A percentile compares a stretch with the other conserved stretches of the same genome.
These are phyloP conservation scores for Pollenia amentaria DNA, from an alignment of 2,888 invertebrate genomes.

Conservation along the genomic window DNA sequence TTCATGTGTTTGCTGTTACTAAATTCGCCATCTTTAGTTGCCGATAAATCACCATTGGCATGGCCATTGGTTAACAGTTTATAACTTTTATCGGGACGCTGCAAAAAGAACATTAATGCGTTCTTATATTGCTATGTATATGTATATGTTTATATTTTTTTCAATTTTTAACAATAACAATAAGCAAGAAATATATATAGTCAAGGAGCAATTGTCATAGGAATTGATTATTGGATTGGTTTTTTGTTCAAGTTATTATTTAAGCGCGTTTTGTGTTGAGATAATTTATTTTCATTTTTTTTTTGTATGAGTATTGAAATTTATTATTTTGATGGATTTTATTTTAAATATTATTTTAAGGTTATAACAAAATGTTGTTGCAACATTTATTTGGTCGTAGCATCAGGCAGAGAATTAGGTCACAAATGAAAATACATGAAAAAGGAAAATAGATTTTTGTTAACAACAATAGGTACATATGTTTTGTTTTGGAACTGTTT, in stretches of 20 bases:
- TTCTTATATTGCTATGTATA: slow-evolving; percentile 78
- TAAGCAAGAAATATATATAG: slow-evolving; percentile 7
- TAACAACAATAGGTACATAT: slow-evolving; percentile 46
- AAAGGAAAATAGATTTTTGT: slow-evolving; percentile 61
- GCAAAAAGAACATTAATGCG: slow-evolving; percentile 79
- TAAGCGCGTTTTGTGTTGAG: slow-evolving; percentile 22
- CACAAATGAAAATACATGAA: slow-evolving; percentile 69
- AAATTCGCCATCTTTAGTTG: slow-evolving; percentile 71
- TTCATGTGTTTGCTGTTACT: slow-evolving; percentile 72
- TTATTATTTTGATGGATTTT: slow-evolving; percentile 3
- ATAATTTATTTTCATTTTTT: slow-evolving; percentile 8
- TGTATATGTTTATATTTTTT: not conserved
- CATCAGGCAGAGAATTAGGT: slow-evolving; percentile 65
- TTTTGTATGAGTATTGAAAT: not conserved
- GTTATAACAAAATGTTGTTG: slow-evolving; percentile 29
- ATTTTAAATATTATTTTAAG: slow-evolving; percentile 14
- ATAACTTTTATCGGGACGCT: slow-evolving; percentile 77
- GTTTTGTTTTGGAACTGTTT: slow-evolving; percentile 24
- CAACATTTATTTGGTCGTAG: slow-evolving; percentile 17
- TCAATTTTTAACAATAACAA: not conserved
- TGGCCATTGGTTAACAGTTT: slow-evolving; percentile 66
- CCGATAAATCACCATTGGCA: slow-evolving; percentile 72
- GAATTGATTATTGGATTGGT: slow-evolving; percentile 40
- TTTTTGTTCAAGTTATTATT: slow-evolving; percentile 32
- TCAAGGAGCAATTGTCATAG: slow-evolving; percentile 41